Base-by-base conservation (phyloP, 2,113 vertebrate species). In the Vulpes lagopus region DNA sequence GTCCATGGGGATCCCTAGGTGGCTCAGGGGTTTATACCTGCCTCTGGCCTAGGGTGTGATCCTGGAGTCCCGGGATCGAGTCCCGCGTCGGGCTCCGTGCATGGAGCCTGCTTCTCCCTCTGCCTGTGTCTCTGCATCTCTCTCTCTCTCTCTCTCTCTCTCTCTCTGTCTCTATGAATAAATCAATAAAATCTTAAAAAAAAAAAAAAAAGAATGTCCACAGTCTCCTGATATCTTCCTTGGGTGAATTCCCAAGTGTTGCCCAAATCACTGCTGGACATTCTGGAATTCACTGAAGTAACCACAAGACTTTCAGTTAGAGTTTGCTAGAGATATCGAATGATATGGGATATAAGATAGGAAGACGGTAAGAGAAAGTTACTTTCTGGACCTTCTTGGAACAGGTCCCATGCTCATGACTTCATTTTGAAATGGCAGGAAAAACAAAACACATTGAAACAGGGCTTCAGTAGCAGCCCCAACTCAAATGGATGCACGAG, bases 401-500 rank as follows among this genome's bases (percentile, higher is more conserved):
- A 94, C 89, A 93, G 67, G 91, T 95, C 96, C 97, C 94, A 85
- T 93, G 59, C 97, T 94, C 96, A 97, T 97, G 96, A 96, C 97
- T 98, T 97, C 94, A 57, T 96, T 96, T 93, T 32, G 96, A 98
- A 98, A 98, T 97, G 98, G 97, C 89, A 98, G 97, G 97, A 98
- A 97, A 97, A 98, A 98, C 96, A 98, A 98, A 98, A 93, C 73
- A 74, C 97, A 55, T 89, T 89, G 97, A 82, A 93, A 89, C 91
- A 87, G 97, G 93, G 94, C 86, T 95, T 95, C 35, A 11, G 95
- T 82, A 95, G 60, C 95, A 96, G 94, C 91, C 97, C 92, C 96
- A 86, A 97, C 97, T 97, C 89, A 27, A 96, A 62, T 79, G 96
- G 94, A 96, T 97, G 95, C 91, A 67, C 15, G 71, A 95, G 97